These are phyloP conservation scores for Conus canariensis DNA, from an alignment of 2,888 invertebrate genomes.

Conservation along the genomic window DNA sequence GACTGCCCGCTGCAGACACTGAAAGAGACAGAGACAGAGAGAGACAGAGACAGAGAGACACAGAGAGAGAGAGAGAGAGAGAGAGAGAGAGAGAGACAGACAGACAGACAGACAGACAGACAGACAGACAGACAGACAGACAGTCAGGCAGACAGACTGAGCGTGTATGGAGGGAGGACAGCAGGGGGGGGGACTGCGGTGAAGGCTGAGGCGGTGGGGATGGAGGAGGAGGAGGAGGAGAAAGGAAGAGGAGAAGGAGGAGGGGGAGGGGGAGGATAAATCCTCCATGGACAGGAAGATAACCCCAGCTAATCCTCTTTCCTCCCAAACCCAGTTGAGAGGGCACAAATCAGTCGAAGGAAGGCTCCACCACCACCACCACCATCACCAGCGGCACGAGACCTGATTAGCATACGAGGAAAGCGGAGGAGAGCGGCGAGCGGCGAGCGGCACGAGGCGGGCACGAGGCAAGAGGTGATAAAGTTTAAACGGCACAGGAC, in stretches of 20 bases:
- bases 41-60: too few relatives aligned
- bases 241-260: not conserved
- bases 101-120: too few relatives aligned
- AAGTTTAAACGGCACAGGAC: too few relatives aligned
- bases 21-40: too few relatives aligned
- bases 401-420: not conserved
- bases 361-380: too few relatives aligned
- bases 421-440: not conserved
- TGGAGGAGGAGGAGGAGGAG: not conserved
- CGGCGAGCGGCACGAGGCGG: not conserved
- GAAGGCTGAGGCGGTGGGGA: not conserved
- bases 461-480: not conserved
- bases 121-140: not conserved
- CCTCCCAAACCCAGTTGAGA: too few relatives aligned
- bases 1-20: too few relatives aligned
- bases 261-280: not conserved
- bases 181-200: not conserved
- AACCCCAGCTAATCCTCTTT: not conserved
- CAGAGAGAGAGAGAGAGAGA: too few relatives aligned
- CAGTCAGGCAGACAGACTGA: not conserved
- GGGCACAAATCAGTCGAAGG: too few relatives aligned
- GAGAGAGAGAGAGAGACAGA: too few relatives aligned
- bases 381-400: too few relatives aligned
- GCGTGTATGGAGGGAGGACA: not conserved
- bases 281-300: not conserved